Conservation (phyloP, 1,140 invertebrate genomes). For the Semibalanus balanoides region DNA sequence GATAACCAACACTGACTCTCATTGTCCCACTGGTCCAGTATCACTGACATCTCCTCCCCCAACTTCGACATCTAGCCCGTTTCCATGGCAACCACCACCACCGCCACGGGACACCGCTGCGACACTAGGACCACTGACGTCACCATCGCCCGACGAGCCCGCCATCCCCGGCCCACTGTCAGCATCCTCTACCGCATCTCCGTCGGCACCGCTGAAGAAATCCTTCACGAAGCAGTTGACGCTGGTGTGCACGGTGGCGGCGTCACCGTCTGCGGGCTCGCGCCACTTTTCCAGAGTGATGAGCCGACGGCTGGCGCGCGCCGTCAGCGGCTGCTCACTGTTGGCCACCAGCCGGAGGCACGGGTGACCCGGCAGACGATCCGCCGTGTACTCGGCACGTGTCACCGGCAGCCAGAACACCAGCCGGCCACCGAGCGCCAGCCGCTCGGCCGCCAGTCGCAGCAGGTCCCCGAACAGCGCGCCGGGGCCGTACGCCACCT, state of each 20-base stretch:
- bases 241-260: not conserved
- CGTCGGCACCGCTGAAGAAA: not conserved
- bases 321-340: conserved; percentile 69
- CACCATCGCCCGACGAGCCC: too few relatives aligned
- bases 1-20: too few relatives aligned
- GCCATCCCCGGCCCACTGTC: too few relatives aligned
- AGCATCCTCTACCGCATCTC: too few relatives aligned
- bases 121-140: too few relatives aligned
- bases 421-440: conserved; percentile 57
- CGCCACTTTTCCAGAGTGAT: conserved; percentile 47
- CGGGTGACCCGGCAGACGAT: conserved; percentile 59
- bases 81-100: too few relatives aligned
- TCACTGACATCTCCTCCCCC: too few relatives aligned
- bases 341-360: conserved; percentile 62
- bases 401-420: conserved; percentile 84
- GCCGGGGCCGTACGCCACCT: conserved; percentile 65
- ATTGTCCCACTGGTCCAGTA: too few relatives aligned
- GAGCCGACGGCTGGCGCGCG: conserved; percentile 59
- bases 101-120: too few relatives aligned
- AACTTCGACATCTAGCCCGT: too few relatives aligned
- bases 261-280: not conserved
- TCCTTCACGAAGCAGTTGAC: not conserved
- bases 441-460: conserved; percentile 57
- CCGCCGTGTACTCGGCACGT: conserved; percentile 57
- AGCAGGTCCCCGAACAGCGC: conserved; percentile 72